Base-by-base conservation (phyloP, 1,140 invertebrate genomes). In the Colletes gigas region DNA sequence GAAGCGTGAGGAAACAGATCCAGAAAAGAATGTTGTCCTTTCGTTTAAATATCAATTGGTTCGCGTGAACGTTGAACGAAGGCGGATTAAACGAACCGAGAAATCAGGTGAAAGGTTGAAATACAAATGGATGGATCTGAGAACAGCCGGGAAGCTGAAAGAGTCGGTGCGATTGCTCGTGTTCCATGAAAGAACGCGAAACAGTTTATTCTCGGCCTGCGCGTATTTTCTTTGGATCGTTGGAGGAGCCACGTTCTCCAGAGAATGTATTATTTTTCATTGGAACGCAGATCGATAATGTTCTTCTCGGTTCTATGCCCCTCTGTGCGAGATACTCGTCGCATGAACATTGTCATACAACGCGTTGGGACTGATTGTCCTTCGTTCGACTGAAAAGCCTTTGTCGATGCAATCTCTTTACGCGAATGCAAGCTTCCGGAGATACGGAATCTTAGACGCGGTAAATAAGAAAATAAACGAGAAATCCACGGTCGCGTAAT, bases 261-360 rank as follows among this genome's bases (percentile, higher is more conserved):
- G 70, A 74, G 60, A 54, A 75, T 62, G 71, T 47, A 67, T 80
- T 66, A 75, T 80, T 67, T 78, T 57, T 78, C 75, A 71, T 78
- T 78, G 75, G 44, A 10, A 62, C 57, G 50, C n/a, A 41, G 75
- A 78, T 71, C 75, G 75, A 78, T 77, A 60, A 50, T 41, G 67
- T 52, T 77, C 75, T 55, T 52, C 55, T 52, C 55, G 55, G 17
- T 60, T 62, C n/a, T 72, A 19, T 41, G 19, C 41, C 21, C 44
- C 14, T 69, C 4, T 69, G 67, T 41, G 55, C 1, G 17, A 39
- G 44, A 78, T 44, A 62, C 21, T 50, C 66, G 75, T 30, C 21
- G 19, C 41, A 10, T 63, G 67, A 71, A 62, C 57, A 62, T 71
- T 21, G 75, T 14, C 67, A 78, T 78, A 60, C 67, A 71, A 78